Base-by-base conservation (phyloP, 2,888 invertebrate genomes). In the Pharmacophagus antenor region DNA sequence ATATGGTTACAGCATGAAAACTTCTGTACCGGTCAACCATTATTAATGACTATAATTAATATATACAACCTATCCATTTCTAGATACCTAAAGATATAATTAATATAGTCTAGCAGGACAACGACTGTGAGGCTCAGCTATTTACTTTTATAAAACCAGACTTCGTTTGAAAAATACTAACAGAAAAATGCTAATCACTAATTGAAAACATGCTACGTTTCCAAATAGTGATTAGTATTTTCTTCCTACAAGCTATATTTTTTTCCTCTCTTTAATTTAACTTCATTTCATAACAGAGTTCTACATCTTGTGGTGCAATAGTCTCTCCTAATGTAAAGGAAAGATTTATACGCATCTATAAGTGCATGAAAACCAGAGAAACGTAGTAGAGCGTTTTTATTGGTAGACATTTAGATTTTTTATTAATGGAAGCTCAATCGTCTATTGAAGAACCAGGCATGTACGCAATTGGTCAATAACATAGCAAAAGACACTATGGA, bases 281-380 rank as follows among this genome's bases (percentile, higher is more conserved):
- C 37, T 37, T 37, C 37, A 37, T n/a, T n/a, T 44, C 18, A 44
- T 18, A 42, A 42, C 18, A 15, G n/a, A 17, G 18, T 8, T 44
- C 10, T 44, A 44, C 42, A 44, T 20, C 18, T 44, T 18, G 42
- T 44, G 2, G 4, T 18, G 42, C 42, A 44, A 44, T 44, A 44
- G 23, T 69, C 63, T 71, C 53, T 66, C 67, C 77, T 83, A 85
- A 86, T 86, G 81, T 77, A 81, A 68, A 74, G 69, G 66, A 68
- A 63, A 71, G 71, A 83, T 85, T 82, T 83, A 85, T 77, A 71
- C 68, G 65, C 68, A 70, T 71, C 68, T 76, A 76, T 70, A 79
- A 73, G 70, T 68, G 69, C 46, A 66, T 64, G 69, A 72, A 72
- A 74, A 71, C 37, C 46, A 52, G 17, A 8, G 31, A 23, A 46